Evolutionary conservation across 1,140 invertebrate species (phyloP).

Genomic region (Brachionus sp.): DNA sequence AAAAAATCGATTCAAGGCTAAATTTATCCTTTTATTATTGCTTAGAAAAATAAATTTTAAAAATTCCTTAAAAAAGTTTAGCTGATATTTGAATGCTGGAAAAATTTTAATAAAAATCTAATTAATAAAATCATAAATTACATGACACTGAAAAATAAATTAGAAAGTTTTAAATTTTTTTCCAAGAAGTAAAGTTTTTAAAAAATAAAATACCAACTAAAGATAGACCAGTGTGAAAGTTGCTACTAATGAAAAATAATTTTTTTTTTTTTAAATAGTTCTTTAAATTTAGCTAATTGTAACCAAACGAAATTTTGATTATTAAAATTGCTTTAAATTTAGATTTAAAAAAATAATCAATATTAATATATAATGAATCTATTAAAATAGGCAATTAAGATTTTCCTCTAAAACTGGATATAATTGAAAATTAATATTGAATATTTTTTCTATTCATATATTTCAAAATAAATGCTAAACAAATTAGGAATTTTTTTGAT

Average conservation of each 20-base stretch:
- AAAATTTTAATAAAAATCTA: no score
- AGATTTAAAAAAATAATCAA: not conserved
- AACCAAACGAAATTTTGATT: not conserved
- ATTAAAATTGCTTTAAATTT: not conserved
- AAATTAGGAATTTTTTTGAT: no score
- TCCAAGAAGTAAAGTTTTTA: not conserved
- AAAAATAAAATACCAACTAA: not conserved
- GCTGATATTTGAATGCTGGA: no score
- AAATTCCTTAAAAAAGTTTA: no score
- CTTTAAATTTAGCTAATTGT: not conserved
- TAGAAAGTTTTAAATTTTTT: no score
- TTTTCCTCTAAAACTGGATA: not conserved
- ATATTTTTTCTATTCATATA: no score
- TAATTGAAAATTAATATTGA: no score
- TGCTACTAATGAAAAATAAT: not conserved
- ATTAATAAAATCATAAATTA: no score
- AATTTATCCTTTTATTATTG: not conserved
- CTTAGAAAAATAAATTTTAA: no score
- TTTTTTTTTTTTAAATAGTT: not conserved
- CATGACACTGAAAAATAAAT: no score
- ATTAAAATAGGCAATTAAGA: not conserved
- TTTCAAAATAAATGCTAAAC: no score
- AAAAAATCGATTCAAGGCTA: not conserved
- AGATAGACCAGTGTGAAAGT: not conserved
- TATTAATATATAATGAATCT: not conserved